Evolutionary conservation across 2,797 vertebrate genomes (phyloP).

Genomic region (Leptodactylus fallax): DNA sequence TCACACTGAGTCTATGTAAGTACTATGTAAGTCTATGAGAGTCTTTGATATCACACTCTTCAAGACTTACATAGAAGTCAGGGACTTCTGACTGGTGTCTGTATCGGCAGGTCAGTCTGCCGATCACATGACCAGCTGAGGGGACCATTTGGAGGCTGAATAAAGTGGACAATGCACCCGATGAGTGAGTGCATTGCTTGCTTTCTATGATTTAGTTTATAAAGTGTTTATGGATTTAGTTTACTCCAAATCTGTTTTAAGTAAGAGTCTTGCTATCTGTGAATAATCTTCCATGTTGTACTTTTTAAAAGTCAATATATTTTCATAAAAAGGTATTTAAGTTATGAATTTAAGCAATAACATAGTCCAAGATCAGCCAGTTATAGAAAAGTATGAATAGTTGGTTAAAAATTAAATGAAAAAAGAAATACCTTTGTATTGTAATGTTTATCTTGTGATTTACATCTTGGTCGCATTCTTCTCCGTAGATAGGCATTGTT

Average conservation of each 20-base stretch:
- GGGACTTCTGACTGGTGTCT: too few species aligned
- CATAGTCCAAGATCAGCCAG: background rate
- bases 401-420: background rate
- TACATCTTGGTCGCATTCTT: conserved; percentile 64
- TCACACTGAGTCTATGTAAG: too few species aligned
- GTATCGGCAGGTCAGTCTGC: too few species aligned
- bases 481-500: conserved; percentile 63
- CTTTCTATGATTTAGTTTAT: too few species aligned
- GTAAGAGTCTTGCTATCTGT: background rate
- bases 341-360: background rate
- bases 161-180: too few species aligned
- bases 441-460: conserved; percentile 64
- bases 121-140: too few species aligned
- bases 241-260: background rate
- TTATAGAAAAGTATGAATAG: conserved; percentile 8
- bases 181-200: too few species aligned
- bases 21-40: too few species aligned
- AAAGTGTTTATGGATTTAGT: background rate
- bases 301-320: background rate
- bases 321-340: background rate
- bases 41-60: too few species aligned
- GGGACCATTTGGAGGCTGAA: too few species aligned
- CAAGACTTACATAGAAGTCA: too few species aligned
- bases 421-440: conserved; percentile 40
- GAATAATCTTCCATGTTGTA: background rate